Base-by-base conservation (phyloP, 1,140 invertebrate genomes). In the Medauroidea extradentata region DNA sequence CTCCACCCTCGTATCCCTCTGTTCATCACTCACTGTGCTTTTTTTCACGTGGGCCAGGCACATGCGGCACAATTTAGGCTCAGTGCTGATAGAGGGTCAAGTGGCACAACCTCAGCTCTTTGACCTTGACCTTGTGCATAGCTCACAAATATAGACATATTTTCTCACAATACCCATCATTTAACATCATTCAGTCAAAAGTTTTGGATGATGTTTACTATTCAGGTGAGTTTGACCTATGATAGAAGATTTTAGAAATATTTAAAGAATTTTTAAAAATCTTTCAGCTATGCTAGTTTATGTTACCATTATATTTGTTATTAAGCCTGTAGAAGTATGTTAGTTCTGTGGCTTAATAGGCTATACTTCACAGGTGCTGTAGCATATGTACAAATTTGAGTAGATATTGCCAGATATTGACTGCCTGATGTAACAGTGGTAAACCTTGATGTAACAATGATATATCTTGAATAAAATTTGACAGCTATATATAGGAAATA, bases 121-220 rank as follows among this genome's bases (percentile, higher is more conserved):
- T 43, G 11, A 34, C 29, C 29, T 34, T 34, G 29, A 34, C 29
- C 11, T 11, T 34, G 29, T 34, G 29, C 5, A 59, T 49, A 66
- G 71, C 78, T 63, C 62, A 62, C 21, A 78, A 78, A 69, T 88
- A 80, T 66, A 71, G 78, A 64, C 57, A 72, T 51, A 69, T 88
- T 46, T 88, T 88, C 70, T 65, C 70, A 19, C 61, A 68, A 11
- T 88, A 84, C 76, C 79, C 77, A 24, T 83, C 78, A 68, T 90
- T 91, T 71, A 90, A 90, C 73, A 68, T 79, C 43, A 79, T 90
- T 5, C 89, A 91, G 66, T 87, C 86, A 3, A 76, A 75, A 63
- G 79, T 89, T 18, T 81, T 90, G 65, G 82, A 88, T 69, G 80
- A 85, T 74, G 76, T 83, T 9, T 72, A 85, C 51, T 75, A 81